Base-by-base conservation (phyloP, 2,113 vertebrate species). In the Amblyornis subalaris region DNA sequence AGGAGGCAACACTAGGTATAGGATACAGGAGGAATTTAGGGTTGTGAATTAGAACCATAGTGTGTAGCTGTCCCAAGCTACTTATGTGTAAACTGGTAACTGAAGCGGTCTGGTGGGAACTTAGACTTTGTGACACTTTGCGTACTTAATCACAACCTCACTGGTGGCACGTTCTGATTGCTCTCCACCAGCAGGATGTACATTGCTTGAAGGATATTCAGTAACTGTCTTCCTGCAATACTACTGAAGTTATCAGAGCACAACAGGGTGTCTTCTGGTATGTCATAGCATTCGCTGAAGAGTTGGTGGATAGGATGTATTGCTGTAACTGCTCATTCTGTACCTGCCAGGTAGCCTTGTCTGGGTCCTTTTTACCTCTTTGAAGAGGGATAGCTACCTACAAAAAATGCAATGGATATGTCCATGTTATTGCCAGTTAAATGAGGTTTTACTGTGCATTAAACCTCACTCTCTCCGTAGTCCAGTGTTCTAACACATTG, bases 121-220 rank as follows among this genome's bases (percentile, higher is more conserved):
- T 61, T 23, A 65, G 42, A 14, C 22, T 44, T 28, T 67, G 60
- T 53, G 29, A 60, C 50, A 6, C 21, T 42, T 42, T 2, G 2
- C 22, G 70, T 38, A 44, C 50, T 61, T 60, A 71, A 67, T 11
- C 20, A 29, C 25, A 72, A 2, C 44, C 54, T 81, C 36, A 8
- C 33, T 45, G 31, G 51, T 77, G 28, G 19, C 9, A 5, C 0
- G 0, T 74, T 67, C 29, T 38, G 73, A 21, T 55, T 48, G 44
- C n/a, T 82, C 36, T 55, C 45, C n/a, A 23, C 10, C 69, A 72
- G 64, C 35, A 86, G 45, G 18, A 33, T 0, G 0, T 60, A 10
- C 1, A 1, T 55, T 69, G 36, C 19, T 47, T 51, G 74, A 44
- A 64, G 54, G n/a, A n/a, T 15, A 12, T 8, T 83, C 25, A 64